A percentile compares a stretch with the other conserved stretches of the same genome.
phyloP scores from a whole-genome alignment of 2,888 invertebrate species.

The Gerris lacustris region DNA sequence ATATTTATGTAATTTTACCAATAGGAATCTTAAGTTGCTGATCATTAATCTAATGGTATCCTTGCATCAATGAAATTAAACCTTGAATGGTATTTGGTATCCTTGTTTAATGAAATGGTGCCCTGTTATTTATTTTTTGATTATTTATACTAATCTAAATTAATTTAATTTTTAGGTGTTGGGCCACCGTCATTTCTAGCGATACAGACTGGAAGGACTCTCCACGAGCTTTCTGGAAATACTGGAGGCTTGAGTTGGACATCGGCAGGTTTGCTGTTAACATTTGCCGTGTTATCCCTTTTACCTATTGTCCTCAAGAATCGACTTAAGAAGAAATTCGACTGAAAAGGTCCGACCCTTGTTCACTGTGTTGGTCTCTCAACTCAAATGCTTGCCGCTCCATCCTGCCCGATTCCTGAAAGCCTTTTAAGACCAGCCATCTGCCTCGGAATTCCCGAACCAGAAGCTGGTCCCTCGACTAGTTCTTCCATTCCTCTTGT shows the following conservation, averaged over 20 bases:
- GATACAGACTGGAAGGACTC: conserved; percentile 92
- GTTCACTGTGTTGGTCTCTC: conserved; percentile 20
- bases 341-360: conserved; percentile 39
- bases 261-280: conserved; percentile 62
- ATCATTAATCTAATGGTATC: too few relatives aligned
- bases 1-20: too few relatives aligned
- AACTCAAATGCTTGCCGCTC: conserved; percentile 20
- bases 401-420: neutral
- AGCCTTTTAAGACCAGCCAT: neutral
- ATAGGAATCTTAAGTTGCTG: too few relatives aligned
- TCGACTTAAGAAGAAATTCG: conserved; percentile 62
- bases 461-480: neutral
- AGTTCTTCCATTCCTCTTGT: too few relatives aligned
- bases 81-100: too few relatives aligned
- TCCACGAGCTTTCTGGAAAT: conserved; percentile 74
- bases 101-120: too few relatives aligned
- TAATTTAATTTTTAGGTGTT: conserved; percentile 51
- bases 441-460: neutral
- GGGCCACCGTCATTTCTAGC: conserved; percentile 95
- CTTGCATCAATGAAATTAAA: too few relatives aligned
- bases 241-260: conserved; percentile 80
- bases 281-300: conserved; percentile 71
- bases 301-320: conserved; percentile 78
- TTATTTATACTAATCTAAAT: too few relatives aligned
- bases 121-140: too few relatives aligned